These are phyloP conservation scores for Stercorarius parasiticus DNA, from an alignment of 2,113 vertebrate species.

Conservation along the genomic window DNA sequence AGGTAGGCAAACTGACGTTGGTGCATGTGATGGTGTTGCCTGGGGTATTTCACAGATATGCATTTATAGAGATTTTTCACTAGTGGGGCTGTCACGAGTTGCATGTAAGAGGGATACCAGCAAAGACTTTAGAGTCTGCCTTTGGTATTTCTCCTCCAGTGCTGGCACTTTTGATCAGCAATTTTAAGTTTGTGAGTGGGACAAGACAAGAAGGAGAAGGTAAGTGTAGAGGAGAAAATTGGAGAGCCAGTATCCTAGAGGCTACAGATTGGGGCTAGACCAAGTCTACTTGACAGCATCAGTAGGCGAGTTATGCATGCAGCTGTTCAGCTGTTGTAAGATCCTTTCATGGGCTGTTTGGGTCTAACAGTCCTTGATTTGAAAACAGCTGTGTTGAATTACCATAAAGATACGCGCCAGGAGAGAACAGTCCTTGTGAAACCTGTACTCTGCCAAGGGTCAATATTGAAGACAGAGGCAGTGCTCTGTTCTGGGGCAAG, in stretches of 20 bases:
- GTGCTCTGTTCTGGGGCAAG: accelerated
- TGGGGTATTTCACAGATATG: background rate
- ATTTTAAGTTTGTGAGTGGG: background rate
- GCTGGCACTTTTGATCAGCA: background rate
- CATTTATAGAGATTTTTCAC: background rate
- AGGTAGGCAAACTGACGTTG: background rate
- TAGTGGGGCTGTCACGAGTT: background rate
- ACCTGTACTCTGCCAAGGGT: too few species aligned
- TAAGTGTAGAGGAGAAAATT: background rate
- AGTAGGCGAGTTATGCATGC: background rate
- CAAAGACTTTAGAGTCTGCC: background rate
- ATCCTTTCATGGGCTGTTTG: background rate
- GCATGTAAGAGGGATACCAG: background rate
- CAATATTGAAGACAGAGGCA: accelerated
- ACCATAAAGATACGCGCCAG: accelerated
- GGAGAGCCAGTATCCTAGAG: background rate
- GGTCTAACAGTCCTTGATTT: background rate
- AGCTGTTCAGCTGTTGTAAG: background rate
- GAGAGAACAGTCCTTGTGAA: background rate
- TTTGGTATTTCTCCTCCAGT: background rate
- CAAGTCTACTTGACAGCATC: background rate
- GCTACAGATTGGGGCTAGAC: background rate
- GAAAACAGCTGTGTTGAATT: background rate
- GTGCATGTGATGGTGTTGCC: background rate
- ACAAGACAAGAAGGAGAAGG: background rate